Evolutionary conservation across 2,797 vertebrate genomes (phyloP), one percentile per base, ranked within the genome.

Genomic region (Notolabrus celidotus): DNA sequence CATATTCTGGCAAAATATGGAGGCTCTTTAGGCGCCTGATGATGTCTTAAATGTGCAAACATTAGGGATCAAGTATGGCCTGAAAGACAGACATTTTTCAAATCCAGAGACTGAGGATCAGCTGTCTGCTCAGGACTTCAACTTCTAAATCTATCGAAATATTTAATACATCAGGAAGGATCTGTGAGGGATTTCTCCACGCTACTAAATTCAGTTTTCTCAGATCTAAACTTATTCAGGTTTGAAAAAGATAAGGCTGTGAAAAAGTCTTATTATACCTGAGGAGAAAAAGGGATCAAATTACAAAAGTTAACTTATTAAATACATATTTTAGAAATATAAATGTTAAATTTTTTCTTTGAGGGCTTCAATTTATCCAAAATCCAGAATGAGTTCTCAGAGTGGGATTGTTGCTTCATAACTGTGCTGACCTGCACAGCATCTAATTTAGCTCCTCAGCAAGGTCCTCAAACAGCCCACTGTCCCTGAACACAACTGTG

Each of bases 401-500:
- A 51, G n/a, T 27, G 12, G 25, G 66, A 47, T 19, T 20, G 15
- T 42, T 56, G 34, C 41, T 53, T 53, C 57, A 64, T 67, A 41
- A 17, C 14, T 58, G 22, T 67, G 47, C 55, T 47, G 31, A 60
- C 51, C 34, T 39, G 20, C 38, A 50, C 19, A 15, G 12, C 20
- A 52, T 17, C 27, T 77, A 39, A 67, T 58, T 71, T 23, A 55
- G 22, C 45, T 71, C 38, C 55, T 27, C 45, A 60, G 38, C 27
- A 36, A 17, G 25, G 49, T 66, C 58, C 65, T 59, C 27, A 67
- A 36, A 17, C 62, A 42, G 25, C 34, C 10, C 16, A 8, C 17
- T 43, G 63, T 79, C 65, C 46, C 67, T 42, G 55, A 77, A 61
- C 67, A 49, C 45, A 43, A 58, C 59, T 67, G 49, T 15, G 43